Percentiles rank a stretch among this genome's conserved stretches.
phyloP scores from a whole-genome alignment of 2,113 vertebrate genomes.

The Marmota monax region DNA sequence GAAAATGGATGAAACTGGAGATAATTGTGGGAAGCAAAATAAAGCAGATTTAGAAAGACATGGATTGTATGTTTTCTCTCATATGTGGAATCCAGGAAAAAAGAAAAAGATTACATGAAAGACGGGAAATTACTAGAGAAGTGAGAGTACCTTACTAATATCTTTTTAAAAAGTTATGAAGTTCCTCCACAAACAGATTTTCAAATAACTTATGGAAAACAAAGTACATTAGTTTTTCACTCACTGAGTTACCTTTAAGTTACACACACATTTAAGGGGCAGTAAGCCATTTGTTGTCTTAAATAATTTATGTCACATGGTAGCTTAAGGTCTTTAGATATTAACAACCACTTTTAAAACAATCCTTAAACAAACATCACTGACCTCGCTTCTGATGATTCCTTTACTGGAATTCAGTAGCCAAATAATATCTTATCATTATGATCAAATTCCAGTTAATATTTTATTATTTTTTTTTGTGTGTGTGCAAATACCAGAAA shows the following conservation, averaged over 20 bases:
- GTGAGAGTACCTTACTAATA: neutral
- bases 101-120: too few species aligned
- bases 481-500: neutral
- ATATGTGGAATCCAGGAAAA: too few species aligned
- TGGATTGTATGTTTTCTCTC: too few species aligned
- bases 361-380: slow-evolving; percentile 74
- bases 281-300: neutral
- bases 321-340: neutral
- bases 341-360: neutral
- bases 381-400: slow-evolving; percentile 74
- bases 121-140: too few species aligned
- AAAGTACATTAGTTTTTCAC: neutral
- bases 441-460: neutral
- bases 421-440: slow-evolving; percentile 73
- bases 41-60: too few species aligned
- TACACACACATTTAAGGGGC: neutral
- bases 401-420: slow-evolving; percentile 72
- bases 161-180: neutral
- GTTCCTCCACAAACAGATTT: neutral
- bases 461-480: neutral
- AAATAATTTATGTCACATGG: neutral
- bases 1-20: too few species aligned
- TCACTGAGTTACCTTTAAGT: neutral
- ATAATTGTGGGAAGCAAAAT: too few species aligned
- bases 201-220: neutral